Percentiles rank a stretch among this genome's conserved stretches.
phyloP scores from a whole-genome alignment of 2,113 vertebrate species.

The Passer montanus region DNA sequence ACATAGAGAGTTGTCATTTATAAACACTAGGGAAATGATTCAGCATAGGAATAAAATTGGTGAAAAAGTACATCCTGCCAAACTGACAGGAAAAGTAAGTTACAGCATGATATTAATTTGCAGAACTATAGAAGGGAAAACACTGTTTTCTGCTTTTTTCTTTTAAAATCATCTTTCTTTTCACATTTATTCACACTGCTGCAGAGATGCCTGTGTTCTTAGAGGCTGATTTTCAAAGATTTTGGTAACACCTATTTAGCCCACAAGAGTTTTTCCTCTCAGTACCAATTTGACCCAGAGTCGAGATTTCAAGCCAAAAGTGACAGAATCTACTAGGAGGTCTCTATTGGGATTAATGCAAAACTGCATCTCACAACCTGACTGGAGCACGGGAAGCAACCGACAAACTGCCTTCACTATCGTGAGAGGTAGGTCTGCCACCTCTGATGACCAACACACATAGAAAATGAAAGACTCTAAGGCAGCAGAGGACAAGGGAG shows the following conservation, averaged over 20 bases:
- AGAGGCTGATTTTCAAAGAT: neutral
- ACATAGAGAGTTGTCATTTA: neutral
- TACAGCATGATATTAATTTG: neutral
- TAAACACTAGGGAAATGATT: neutral
- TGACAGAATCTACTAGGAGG: neutral
- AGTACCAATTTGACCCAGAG: neutral
- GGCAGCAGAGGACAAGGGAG: accelerated
- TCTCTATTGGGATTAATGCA: neutral
- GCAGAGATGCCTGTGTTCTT: neutral
- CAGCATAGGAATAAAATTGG: neutral
- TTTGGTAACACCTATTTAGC: neutral
- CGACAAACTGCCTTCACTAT: neutral
- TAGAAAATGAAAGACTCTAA: neutral
- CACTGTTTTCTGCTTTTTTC: neutral
- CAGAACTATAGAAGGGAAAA: neutral
- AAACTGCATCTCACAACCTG: neutral
- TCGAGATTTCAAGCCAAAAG: neutral
- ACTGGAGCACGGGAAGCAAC: neutral
- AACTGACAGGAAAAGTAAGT: neutral
- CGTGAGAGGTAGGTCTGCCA: neutral
- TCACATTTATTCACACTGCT: neutral
- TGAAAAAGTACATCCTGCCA: constrained; percentile 23
- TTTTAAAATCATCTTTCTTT: neutral
- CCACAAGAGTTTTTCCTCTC: neutral
- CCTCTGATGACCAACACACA: neutral